Percentiles rank a stretch among this genome's conserved stretches.
These are phyloP conservation scores for Cepphus grylle DNA, from an alignment of 2,113 vertebrate species.

Conservation along the genomic window DNA sequence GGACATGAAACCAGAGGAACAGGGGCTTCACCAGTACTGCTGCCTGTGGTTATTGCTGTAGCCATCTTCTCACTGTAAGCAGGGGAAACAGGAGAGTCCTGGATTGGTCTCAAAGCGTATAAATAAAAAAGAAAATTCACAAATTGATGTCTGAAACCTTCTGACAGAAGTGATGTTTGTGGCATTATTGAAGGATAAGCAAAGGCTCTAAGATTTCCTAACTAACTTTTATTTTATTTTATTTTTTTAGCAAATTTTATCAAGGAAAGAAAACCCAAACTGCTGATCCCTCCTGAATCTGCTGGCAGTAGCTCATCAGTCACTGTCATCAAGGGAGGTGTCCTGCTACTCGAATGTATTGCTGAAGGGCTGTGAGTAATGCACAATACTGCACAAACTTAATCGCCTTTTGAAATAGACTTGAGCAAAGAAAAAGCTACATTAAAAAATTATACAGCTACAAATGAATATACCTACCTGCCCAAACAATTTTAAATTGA, in stretches of 20 bases:
- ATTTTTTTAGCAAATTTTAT: conserved; percentile 83
- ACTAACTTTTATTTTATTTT: neutral
- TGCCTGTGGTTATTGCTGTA: neutral
- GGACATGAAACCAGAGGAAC: neutral
- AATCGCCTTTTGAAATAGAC: neutral
- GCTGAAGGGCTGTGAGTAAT: conserved; percentile 93
- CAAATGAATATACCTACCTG: neutral
- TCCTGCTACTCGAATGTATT: conserved; percentile 89
- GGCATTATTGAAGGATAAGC: neutral
- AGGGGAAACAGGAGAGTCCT: neutral
- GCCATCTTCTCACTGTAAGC: neutral
- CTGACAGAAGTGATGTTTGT: neutral
- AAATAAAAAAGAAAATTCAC: neutral
- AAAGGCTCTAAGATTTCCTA: neutral
- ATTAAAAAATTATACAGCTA: neutral
- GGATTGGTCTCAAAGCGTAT: neutral
- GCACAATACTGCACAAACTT: neutral
- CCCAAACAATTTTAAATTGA: neutral
- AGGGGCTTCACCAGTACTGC: neutral
- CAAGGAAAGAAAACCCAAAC: conserved; percentile 82
- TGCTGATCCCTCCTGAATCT: conserved; percentile 81
- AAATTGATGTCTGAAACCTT: neutral
- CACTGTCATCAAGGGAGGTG: conserved; percentile 83
- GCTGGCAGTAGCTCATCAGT: conserved; percentile 71
- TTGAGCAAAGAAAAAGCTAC: neutral